Percentiles rank a stretch among this genome's conserved stretches.
These are phyloP conservation scores for Alces alces DNA, from an alignment of 2,113 vertebrate species.

Conservation along the genomic window DNA sequence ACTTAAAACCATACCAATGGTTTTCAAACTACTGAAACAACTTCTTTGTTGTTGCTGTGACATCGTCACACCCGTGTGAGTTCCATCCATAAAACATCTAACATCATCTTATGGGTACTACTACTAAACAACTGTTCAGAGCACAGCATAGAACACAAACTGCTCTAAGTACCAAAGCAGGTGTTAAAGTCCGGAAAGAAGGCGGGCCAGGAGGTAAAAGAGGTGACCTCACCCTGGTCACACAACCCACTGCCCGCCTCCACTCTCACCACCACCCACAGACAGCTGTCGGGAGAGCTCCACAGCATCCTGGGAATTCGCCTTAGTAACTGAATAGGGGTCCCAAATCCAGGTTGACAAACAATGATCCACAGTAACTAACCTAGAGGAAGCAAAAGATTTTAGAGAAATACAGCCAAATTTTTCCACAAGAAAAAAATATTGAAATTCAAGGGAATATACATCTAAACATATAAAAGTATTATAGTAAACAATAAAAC, in stretches of 20 bases:
- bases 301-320: conserved; percentile 39
- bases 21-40: conserved; percentile 33
- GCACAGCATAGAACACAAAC: conserved; percentile 10
- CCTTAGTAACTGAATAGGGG: conserved; percentile 1
- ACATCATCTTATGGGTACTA: background rate
- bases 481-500: background rate
- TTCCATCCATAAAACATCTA: background rate
- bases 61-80: background rate
- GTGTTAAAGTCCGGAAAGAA: conserved; percentile 66
- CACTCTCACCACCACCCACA: conserved; percentile 61
- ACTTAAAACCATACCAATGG: background rate
- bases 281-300: conserved; percentile 63
- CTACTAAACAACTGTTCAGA: background rate
- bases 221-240: conserved; percentile 56
- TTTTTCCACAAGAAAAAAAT: conserved; percentile 10
- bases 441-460: background rate
- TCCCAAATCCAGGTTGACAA: conserved; percentile 37
- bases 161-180: conserved; percentile 50
- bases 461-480: background rate
- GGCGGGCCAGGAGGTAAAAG: conserved; percentile 46
- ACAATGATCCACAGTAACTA: background rate
- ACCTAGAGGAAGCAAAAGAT: background rate
- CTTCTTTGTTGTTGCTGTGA: background rate
- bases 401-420: background rate
- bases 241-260: conserved; percentile 57